These are phyloP conservation scores for Macrophya annulata DNA, from an alignment of 2,888 invertebrate species.

Conservation along the genomic window DNA sequence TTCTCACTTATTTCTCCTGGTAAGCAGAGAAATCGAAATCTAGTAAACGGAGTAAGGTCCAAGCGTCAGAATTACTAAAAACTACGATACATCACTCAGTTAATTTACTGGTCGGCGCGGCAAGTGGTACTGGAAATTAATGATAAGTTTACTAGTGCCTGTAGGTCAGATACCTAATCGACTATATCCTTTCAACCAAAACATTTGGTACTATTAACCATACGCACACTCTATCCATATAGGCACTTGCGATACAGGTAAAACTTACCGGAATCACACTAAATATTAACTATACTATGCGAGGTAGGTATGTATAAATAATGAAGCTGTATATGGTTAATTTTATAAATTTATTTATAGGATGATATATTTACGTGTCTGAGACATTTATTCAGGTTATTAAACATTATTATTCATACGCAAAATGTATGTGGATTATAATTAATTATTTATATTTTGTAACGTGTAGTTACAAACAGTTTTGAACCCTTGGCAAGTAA, in stretches of 20 bases:
- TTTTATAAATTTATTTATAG: conserved; percentile 14
- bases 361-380: too few species aligned
- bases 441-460: neutral
- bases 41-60: neutral
- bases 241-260: conserved; percentile 2
- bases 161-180: neutral
- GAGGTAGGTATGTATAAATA: conserved; percentile 13
- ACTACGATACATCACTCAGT: neutral
- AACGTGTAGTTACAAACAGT: neutral
- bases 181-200: neutral
- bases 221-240: conserved; percentile 22
- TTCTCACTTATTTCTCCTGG: neutral
- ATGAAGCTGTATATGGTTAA: conserved; percentile 5
- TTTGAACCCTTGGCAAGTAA: neutral
- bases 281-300: conserved; percentile 5
- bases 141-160: neutral
- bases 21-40: neutral
- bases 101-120: neutral
- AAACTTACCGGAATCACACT: neutral
- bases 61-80: neutral
- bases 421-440: neutral
- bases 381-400: too few species aligned
- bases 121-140: neutral
- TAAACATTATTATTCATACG: neutral
- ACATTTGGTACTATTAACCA: conserved; percentile 5